These are phyloP conservation scores for Sarcophaga bullata DNA, from an alignment of 1,140 invertebrate species.

Conservation along the genomic window DNA sequence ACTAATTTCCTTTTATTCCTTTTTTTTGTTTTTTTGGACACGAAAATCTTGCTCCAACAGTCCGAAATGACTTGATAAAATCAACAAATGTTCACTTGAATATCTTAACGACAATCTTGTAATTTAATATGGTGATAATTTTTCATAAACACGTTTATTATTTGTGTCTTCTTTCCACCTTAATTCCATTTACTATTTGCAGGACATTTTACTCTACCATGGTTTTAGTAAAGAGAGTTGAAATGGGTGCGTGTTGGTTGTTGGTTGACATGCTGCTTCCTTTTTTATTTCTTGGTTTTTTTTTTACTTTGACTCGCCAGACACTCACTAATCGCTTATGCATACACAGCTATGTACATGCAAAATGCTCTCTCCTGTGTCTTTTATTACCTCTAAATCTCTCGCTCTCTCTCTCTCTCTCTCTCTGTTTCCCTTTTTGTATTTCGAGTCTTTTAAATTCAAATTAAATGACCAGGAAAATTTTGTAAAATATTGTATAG, in stretches of 20 bases:
- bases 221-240: neutral
- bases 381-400: too few relatives aligned
- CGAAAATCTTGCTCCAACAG: too few relatives aligned
- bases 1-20: neutral
- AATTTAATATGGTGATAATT: slow-evolving; percentile 65
- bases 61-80: slow-evolving; percentile 30
- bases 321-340: neutral
- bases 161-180: neutral
- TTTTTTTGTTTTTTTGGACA: neutral
- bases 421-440: too few relatives aligned
- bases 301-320: neutral
- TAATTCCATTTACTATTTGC: neutral
- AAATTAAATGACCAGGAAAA: slow-evolving; percentile 14
- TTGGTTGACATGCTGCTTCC: neutral
- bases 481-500: neutral
- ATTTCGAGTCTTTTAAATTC: neutral
- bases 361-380: too few relatives aligned
- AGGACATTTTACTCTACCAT: too few relatives aligned
- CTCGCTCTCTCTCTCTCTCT: too few relatives aligned
- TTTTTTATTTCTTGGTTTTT: neutral
- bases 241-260: neutral
- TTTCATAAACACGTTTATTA: slow-evolving; percentile 45
- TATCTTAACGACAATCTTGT: slow-evolving; percentile 55
- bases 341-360: neutral
- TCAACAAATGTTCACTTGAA: slow-evolving; percentile 25